Evolutionary conservation across 2,888 invertebrate genomes (phyloP), one percentile per base, ranked within the genome.

Genomic region (Leucania comma): DNA sequence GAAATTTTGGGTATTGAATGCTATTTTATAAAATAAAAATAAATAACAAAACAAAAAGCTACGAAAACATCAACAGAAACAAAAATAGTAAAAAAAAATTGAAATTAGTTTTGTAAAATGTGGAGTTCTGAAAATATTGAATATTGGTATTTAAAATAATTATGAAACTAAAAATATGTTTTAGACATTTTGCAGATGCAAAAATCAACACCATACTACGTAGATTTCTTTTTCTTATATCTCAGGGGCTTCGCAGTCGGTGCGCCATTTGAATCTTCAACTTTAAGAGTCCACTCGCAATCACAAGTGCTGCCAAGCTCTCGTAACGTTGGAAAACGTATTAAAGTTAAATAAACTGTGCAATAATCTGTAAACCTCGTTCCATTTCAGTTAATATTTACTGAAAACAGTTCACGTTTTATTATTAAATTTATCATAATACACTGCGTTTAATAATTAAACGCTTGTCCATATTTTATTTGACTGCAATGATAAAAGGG

Each of bases 301-400:
- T 61, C 50, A 56, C 63, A 78, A 79, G 72, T 57, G 53, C 53
- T 63, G 53, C 60, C 50, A 54, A 64, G 54, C 38, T n/a, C 35
- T 64, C 81, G 51, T 71, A 64, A 67, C 50, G 53, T 64, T 22
- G 29, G 38, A 4, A 60, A 75, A 81, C 63, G 24, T 76, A 54
- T 72, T 51, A 67, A 57, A 77, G 64, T 68, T 81, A 67, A 51
- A 58, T 72, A 58, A 64, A 32, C 67, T 46, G 78, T 77, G 53
- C 71, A 76, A 72, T 72, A 59, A 71, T 65, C 64, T 53, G 64
- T 61, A 81, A 72, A 72, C 57, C 17, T 53, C 42, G 63, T 64
- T 54, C 24, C 50, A 57, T 67, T 71, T 53, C 51, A 48, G 26
- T 42, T 20, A 35, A 81, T 29, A 66, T 80, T 65, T 29, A 63